phyloP scores from a whole-genome alignment of 2,888 invertebrate species.

The Pollenia angustigena region DNA sequence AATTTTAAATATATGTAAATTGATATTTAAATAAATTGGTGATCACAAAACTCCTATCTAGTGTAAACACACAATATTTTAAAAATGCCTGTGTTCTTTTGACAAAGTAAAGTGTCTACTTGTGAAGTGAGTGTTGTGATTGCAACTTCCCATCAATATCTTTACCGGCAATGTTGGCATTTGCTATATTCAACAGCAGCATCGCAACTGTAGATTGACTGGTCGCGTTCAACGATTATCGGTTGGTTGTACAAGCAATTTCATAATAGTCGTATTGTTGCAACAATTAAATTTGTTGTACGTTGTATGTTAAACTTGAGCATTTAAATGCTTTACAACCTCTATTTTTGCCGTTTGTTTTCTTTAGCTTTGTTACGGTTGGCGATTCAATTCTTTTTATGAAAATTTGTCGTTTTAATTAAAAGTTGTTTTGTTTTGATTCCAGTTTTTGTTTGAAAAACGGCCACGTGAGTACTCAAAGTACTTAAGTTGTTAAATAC shows the following conservation, averaged over 20 bases:
- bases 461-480: slow-evolving; percentile 44
- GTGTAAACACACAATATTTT: background rate
- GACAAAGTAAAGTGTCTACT: background rate
- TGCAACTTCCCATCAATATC: slow-evolving; percentile 23
- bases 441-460: slow-evolving; percentile 15
- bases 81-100: background rate
- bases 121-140: background rate
- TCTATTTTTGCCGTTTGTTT: slow-evolving; percentile 34
- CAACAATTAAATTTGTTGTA: slow-evolving; percentile 56
- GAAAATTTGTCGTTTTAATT: slow-evolving; percentile 6
- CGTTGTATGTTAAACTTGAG: slow-evolving; percentile 71
- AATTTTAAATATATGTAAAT: too few species aligned
- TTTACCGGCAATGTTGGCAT: slow-evolving; percentile 13
- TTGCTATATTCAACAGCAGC: slow-evolving; percentile 3
- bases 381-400: background rate
- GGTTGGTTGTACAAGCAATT: slow-evolving; percentile 10
- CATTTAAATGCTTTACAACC: slow-evolving; percentile 41
- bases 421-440: slow-evolving; percentile 45
- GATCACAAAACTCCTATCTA: background rate
- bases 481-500: background rate
- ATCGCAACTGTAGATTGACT: background rate
- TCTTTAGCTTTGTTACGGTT: background rate
- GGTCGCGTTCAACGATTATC: background rate
- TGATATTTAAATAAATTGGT: too few species aligned
- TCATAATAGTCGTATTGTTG: slow-evolving; percentile 44